Evolutionary conservation across 2,113 vertebrate genomes (phyloP).

Genomic region (Antechinus stuartii): DNA sequence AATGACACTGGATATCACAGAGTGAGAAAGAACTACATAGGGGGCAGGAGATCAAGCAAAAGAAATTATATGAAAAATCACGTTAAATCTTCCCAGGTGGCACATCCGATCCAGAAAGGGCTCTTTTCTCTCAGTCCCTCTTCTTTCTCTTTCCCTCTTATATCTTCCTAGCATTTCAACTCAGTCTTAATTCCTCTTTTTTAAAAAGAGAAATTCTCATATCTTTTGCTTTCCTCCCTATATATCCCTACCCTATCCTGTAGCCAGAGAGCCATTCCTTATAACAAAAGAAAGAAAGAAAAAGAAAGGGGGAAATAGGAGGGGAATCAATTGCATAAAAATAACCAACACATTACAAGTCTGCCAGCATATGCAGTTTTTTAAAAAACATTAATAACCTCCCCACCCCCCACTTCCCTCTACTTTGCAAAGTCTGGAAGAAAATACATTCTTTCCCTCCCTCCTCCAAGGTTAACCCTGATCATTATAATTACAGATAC

Average conservation of each 20-base stretch:
- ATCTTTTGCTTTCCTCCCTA: not conserved
- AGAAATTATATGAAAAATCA: too few species aligned
- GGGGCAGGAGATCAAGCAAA: too few species aligned
- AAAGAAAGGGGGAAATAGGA: not conserved
- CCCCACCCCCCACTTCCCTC: not conserved
- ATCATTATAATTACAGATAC: not conserved
- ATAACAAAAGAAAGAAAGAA: not conserved
- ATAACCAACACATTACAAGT: not conserved
- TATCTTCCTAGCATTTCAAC: not conserved
- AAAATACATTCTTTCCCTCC: not conserved
- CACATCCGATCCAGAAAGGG: not conserved
- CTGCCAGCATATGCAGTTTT: not conserved
- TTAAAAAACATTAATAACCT: not conserved
- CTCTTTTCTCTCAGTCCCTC: not conserved
- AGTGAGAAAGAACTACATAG: fast-evolving
- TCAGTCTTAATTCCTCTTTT: not conserved
- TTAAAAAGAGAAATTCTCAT: not conserved
- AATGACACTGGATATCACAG: not conserved
- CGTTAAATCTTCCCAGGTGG: not conserved
- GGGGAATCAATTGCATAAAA: not conserved
- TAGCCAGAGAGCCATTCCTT: not conserved
- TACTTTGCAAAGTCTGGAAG: not conserved
- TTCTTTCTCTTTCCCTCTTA: not conserved
- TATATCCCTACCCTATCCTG: not conserved
- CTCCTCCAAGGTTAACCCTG: not conserved